phyloP scores from a whole-genome alignment of 2,113 vertebrate species.

The Neolamprologus variostigma region DNA sequence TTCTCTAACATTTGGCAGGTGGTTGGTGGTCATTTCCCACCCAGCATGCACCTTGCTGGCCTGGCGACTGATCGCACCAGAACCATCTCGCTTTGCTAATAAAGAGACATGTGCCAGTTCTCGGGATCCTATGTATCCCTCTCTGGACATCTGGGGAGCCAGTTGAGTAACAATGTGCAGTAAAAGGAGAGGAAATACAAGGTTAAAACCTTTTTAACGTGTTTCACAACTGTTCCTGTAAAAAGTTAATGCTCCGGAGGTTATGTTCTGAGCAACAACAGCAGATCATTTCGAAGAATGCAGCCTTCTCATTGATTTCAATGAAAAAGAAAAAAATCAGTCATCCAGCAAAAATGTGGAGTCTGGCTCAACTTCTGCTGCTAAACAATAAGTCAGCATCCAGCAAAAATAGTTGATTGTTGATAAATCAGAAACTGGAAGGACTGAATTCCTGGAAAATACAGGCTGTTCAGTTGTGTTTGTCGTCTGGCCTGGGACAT shows the following conservation, averaged over 20 bases:
- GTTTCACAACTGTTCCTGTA: neutral
- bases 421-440: neutral
- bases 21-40: constrained; percentile 44
- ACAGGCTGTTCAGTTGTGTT: neutral
- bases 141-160: neutral
- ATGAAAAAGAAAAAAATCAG: neutral
- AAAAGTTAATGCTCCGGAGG: neutral
- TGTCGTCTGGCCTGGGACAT: neutral
- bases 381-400: neutral
- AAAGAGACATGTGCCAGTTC: neutral
- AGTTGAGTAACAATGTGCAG: neutral
- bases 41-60: constrained; percentile 10
- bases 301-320: neutral
- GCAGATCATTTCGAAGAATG: neutral
- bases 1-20: constrained; percentile 42
- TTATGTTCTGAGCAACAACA: neutral
- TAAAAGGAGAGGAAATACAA: neutral
- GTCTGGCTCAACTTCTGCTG: neutral
- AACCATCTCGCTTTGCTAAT: neutral
- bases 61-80: constrained; percentile 12
- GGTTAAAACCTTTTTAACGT: neutral
- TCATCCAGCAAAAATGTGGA: neutral
- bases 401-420: neutral
- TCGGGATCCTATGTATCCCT: neutral
- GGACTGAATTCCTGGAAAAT: neutral